Base-by-base conservation (phyloP, 2,797 vertebrate genomes). In the Brachymystax lenok region DNA sequence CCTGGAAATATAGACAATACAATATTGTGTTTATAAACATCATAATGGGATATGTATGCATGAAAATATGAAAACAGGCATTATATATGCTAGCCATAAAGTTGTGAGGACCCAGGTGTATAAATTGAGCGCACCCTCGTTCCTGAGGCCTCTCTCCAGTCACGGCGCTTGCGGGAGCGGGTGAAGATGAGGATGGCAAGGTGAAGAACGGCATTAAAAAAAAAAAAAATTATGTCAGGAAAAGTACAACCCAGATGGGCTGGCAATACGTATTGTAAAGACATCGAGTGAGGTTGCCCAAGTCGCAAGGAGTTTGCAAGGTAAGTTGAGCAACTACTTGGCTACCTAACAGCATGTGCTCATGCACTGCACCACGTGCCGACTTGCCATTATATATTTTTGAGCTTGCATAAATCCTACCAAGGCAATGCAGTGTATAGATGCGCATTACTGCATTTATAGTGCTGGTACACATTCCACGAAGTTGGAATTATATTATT, bases 41-140 rank as follows among this genome's bases (percentile, higher is more conserved):
- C 4, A 16, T 2, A 19, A 54, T 6, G 52, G 19, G 19, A 46
- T 13, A 13, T 46, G 40, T 3, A 19, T 54, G 14, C 3, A 17
- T 3, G 12, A 6, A 54, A 54, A 64, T 30, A 28, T 12, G 5
- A 14, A 7, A 69, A 52, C 79, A 74, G 85, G 87, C 87, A 83
- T 1, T 71, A 17, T 40, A 19, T 1, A 6, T 30, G 82, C 35
- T 51, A 66, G 74, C 81, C 5, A 73, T 71, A 30, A n/a, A 61
- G 63, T 13, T n/a, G 67, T 40, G 50, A 69, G 68, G 68, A 69
- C 68, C 68, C 68, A 69, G 17, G 17, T 1, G 5, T 77, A 71
- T 76, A 76, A 71, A 77, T 21, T 4, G 40, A 24, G 17, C 16
- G 56, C 19, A 13, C 69, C 4, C n/a, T 27, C 33, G 3, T 6